Conservation (phyloP, 2,888 invertebrate species). For the Chrysolina oricalcia region DNA sequence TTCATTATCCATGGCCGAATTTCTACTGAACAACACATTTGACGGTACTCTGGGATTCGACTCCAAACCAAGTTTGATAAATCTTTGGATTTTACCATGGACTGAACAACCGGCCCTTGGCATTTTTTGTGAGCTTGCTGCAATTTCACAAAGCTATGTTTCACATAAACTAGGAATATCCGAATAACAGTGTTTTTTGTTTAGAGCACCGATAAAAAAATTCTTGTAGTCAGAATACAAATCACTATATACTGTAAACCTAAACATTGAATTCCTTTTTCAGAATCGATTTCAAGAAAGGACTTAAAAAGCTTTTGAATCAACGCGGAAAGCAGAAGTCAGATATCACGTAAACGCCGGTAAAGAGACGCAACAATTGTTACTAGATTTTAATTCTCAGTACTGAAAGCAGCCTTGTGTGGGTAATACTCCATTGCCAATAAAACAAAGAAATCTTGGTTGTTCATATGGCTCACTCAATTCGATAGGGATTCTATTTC, state of each 20-base stretch:
- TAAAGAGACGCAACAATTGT: conserved; percentile 50
- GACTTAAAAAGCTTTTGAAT: conserved; percentile 28
- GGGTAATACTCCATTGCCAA: not conserved
- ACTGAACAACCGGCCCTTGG: too few relatives aligned
- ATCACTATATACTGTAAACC: not conserved
- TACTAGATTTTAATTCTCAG: conserved; percentile 48
- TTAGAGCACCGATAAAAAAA: not conserved
- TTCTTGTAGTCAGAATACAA: not conserved
- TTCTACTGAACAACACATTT: too few relatives aligned
- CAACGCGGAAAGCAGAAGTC: conserved; percentile 25
- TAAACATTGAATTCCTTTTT: conserved; percentile 19
- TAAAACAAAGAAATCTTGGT: conserved; percentile 8
- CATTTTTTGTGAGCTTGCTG: too few relatives aligned
- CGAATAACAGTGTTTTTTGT: not conserved
- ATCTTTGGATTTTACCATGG: too few relatives aligned
- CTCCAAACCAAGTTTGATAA: too few relatives aligned
- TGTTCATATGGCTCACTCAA: not conserved
- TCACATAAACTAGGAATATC: not conserved
- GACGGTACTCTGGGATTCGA: too few relatives aligned
- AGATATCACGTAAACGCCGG: conserved; percentile 27
- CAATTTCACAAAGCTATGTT: too few relatives aligned
- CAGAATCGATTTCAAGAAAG: conserved; percentile 32
- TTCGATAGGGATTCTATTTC: not conserved
- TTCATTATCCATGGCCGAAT: too few relatives aligned
- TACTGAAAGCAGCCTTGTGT: conserved; percentile 21